Evolutionary conservation across 1,140 invertebrate genomes (phyloP).

Genomic region (Paracyclopina nana): DNA sequence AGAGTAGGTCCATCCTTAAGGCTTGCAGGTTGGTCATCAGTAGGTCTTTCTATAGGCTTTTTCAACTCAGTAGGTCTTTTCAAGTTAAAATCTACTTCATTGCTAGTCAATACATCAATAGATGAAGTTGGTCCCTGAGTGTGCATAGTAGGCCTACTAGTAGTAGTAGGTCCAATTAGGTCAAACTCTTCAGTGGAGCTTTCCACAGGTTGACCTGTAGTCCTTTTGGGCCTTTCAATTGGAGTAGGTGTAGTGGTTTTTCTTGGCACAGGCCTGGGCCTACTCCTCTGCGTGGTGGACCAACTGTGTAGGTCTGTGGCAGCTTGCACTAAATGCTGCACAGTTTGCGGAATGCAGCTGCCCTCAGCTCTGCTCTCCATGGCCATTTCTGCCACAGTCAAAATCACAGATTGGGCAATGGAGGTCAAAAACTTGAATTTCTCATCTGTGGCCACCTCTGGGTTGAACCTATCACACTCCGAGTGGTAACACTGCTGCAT

Average conservation of each 20-base stretch:
- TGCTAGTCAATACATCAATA: neutral
- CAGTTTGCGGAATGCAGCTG: neutral
- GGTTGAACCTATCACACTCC: constrained; percentile 22
- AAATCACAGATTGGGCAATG: neutral
- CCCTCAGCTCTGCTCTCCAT: neutral
- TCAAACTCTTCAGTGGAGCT: no score
- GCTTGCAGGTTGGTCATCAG: neutral
- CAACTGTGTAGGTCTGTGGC: no score
- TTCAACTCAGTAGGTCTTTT: neutral
- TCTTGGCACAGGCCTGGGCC: no score
- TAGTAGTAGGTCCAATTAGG: no score
- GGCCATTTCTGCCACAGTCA: neutral
- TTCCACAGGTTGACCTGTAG: no score
- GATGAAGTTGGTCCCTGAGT: no score
- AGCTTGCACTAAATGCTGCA: neutral
- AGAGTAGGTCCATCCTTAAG: neutral
- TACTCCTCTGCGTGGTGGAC: no score
- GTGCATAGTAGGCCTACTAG: no score
- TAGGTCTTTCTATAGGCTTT: neutral
- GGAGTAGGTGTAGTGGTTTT: no score
- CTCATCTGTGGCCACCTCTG: neutral
- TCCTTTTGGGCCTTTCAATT: neutral
- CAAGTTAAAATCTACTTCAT: neutral
- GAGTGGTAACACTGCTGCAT: constrained; percentile 28
- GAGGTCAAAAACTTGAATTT: neutral